Percentiles rank a stretch among this genome's conserved stretches.
phyloP scores from a whole-genome alignment of 2,888 invertebrate species.

The Argyresthia albistria region DNA sequence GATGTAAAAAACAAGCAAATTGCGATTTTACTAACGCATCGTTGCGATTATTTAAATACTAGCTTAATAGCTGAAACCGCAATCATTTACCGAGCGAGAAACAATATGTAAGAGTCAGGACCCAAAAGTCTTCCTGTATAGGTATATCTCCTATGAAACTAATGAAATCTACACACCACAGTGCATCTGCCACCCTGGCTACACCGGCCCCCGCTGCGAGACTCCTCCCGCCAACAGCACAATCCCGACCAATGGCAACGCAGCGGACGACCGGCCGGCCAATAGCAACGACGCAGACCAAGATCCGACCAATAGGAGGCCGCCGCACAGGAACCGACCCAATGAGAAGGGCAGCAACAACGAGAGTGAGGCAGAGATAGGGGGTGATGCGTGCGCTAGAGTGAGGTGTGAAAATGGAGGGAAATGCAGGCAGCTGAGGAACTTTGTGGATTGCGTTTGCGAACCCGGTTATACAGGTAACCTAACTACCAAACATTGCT shows the following conservation, averaged over 20 bases:
- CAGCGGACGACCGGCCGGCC: no score
- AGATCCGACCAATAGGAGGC: no score
- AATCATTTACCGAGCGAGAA: no score
- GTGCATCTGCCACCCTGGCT: constrained; percentile 79
- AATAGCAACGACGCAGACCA: no score
- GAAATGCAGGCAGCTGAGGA: constrained; percentile 43
- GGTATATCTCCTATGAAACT: no score
- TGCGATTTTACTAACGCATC: no score
- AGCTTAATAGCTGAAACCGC: no score
- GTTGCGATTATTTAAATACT: no score
- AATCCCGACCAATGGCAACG: neutral
- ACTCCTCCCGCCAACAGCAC: constrained; percentile 27
- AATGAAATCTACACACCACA: constrained; percentile 19
- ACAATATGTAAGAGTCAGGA: no score
- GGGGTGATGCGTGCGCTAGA: constrained; percentile 39
- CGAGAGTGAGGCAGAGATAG: neutral
- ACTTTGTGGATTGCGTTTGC: constrained; percentile 24
- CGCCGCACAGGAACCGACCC: no score
- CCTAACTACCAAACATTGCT: neutral
- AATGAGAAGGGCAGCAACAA: neutral
- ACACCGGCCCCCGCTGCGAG: constrained; percentile 79
- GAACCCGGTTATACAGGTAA: constrained; percentile 22
- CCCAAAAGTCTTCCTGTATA: no score
- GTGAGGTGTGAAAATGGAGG: constrained; percentile 78
- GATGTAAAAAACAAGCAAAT: no score